Percentiles rank a stretch among this genome's conserved stretches.
phyloP scores from a whole-genome alignment of 2,797 vertebrate genomes.

The Syncerus caffer region DNA sequence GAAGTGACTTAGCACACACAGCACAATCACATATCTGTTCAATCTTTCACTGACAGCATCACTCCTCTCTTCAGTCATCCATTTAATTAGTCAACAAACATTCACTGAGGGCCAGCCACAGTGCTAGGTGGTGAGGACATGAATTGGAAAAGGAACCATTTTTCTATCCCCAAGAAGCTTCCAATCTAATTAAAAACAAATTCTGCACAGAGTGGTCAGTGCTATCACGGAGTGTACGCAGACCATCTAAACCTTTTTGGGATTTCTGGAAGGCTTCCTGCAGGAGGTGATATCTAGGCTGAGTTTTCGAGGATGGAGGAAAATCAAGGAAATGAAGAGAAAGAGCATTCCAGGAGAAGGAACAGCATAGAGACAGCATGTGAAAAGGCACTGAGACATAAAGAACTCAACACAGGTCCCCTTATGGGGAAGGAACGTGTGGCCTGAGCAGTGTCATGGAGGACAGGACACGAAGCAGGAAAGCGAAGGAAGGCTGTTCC shows the following conservation, averaged over 20 bases:
- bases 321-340: neutral
- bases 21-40: neutral
- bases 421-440: rapidly evolving
- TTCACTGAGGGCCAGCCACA: neutral
- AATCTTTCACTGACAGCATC: neutral
- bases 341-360: neutral
- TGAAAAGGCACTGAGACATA: neutral
- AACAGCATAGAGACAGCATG: neutral
- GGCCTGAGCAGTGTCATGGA: neutral
- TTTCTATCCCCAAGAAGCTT: neutral
- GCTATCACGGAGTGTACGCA: rapidly evolving
- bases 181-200: neutral
- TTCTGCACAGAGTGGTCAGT: neutral
- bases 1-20: neutral
- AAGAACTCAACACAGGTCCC: neutral
- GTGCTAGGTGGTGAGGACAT: neutral
- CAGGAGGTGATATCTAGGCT: neutral
- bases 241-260: neutral
- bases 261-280: neutral
- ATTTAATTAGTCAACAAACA: neutral
- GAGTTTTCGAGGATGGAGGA: neutral
- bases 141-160: neutral
- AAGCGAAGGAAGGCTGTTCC: neutral
- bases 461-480: neutral
- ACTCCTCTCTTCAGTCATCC: neutral